Conservation (phyloP, 2,888 invertebrate genomes). For the Caenorhabditis macrosperma region DNA sequence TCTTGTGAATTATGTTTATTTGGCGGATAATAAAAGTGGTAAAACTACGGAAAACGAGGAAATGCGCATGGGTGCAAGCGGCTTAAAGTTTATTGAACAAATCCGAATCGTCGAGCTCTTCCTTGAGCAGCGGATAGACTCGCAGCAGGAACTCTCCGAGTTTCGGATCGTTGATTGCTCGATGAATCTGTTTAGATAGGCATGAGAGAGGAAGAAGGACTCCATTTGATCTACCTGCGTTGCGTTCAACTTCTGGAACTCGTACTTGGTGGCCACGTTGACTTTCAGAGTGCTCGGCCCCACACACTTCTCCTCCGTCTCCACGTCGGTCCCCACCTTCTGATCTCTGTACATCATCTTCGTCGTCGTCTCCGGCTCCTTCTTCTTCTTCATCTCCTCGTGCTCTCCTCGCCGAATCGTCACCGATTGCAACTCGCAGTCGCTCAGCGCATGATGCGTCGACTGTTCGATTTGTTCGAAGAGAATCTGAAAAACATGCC, state of each 20-base stretch:
- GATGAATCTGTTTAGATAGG: slow-evolving; percentile 50
- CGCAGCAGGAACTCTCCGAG: slow-evolving; percentile 46
- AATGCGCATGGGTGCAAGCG: neutral
- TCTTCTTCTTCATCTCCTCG: neutral
- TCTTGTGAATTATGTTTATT: slow-evolving; percentile 22
- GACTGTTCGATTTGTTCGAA: slow-evolving; percentile 56
- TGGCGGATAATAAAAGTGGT: slow-evolving; percentile 50
- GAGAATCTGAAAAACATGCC: slow-evolving; percentile 45
- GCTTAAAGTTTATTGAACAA: slow-evolving; percentile 53
- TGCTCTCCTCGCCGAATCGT: slow-evolving; percentile 27
- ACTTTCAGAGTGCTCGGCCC: slow-evolving; percentile 53
- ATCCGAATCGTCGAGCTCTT: slow-evolving; percentile 48
- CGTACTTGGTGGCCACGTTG: slow-evolving; percentile 50
- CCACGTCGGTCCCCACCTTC: slow-evolving; percentile 50
- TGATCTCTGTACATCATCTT: slow-evolving; percentile 27
- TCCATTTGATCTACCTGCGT: slow-evolving; percentile 38
- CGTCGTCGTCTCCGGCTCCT: neutral
- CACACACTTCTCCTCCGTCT: slow-evolving; percentile 23
- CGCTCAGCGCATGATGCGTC: slow-evolving; percentile 23
- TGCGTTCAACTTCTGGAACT: slow-evolving; percentile 57
- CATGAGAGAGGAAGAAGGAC: too few relatives aligned
- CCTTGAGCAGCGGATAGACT: slow-evolving; percentile 51
- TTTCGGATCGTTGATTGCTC: slow-evolving; percentile 58
- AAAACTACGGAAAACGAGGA: neutral
- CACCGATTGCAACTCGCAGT: slow-evolving; percentile 52